Base-by-base conservation (phyloP, 2,113 vertebrate species). In the Paramormyrops kingsleyae region DNA sequence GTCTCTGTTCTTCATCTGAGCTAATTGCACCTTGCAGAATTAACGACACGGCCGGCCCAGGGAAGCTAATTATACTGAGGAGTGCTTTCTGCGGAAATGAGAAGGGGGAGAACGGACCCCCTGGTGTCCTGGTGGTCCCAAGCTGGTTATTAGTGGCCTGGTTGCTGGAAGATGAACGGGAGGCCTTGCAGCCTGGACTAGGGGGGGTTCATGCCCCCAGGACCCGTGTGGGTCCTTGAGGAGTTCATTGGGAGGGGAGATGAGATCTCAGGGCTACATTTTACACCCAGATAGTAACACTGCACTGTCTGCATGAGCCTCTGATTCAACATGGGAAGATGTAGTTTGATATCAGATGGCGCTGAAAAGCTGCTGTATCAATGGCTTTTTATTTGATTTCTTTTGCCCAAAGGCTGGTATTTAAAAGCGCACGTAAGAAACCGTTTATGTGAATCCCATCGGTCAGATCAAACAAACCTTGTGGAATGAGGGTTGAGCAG, bases 1-100 rank as follows among this genome's bases (percentile, higher is more conserved):
- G 15, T 87, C 83, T 87, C 89, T 53, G 59, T 86, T 42, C 62
- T 35, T 70, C 84, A 87, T 70, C 56, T 31, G 44, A 46, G n/a
- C 56, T 90, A 90, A 87, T 90, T 70, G 83, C 17, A 24, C 21
- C n/a, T 44, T 50, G 56, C 89, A 90, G 83, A 86, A 87, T 87
- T 70, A 90, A 90, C 44, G 84, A 87, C 31, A 27, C 44, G 53
- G 59, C 89, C 53, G 39, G 56, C 24, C 42, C 42, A 85, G 52
- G 35, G 42, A 46, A 17, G 89, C 77, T 89, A 84, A 89, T 89
- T 89, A 89, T 19, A 31, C 53, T 27, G 89, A 52, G 83, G 15
- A 56, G 62, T 27, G 21, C 77, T 83, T 83, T 89, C 56, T 44
- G 56, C 35, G 87, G 87, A 88, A 88, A 88, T 88, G 56, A 56